Conservation (phyloP, 2,888 invertebrate species). For the Aphodius granarius region DNA sequence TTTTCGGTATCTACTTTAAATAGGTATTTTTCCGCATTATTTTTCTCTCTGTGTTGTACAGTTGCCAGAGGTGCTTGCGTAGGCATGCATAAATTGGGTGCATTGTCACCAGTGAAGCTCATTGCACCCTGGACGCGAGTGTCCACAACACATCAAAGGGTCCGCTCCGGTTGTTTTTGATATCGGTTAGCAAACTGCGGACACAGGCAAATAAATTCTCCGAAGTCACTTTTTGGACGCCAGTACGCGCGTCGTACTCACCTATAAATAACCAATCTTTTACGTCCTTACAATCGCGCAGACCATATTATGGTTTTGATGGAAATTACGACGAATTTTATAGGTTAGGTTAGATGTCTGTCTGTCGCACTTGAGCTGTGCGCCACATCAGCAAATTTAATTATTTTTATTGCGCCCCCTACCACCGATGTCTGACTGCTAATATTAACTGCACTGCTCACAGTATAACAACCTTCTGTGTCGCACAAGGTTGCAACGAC, state of each 20-base stretch:
- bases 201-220: constrained; percentile 23
- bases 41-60: constrained; percentile 6
- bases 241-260: not conserved
- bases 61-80: constrained; percentile 9
- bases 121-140: not conserved
- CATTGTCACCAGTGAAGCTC: constrained; percentile 1
- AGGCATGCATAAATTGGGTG: not conserved
- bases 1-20: not conserved
- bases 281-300: constrained; percentile 21
- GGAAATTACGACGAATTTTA: constrained; percentile 26
- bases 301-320: constrained; percentile 1
- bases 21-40: not conserved
- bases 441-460: not conserved
- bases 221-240: constrained; percentile 17
- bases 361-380: not conserved
- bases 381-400: not conserved
- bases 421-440: not conserved
- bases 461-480: not conserved
- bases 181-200: constrained; percentile 34
- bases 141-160: constrained; percentile 30
- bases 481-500: not conserved
- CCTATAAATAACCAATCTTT: constrained; percentile 26
- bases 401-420: not conserved
- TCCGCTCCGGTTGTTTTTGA: constrained; percentile 32
- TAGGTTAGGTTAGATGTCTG: not conserved